Conservation (phyloP, 2,113 vertebrate species). For the Tachuris rubrigastra region DNA sequence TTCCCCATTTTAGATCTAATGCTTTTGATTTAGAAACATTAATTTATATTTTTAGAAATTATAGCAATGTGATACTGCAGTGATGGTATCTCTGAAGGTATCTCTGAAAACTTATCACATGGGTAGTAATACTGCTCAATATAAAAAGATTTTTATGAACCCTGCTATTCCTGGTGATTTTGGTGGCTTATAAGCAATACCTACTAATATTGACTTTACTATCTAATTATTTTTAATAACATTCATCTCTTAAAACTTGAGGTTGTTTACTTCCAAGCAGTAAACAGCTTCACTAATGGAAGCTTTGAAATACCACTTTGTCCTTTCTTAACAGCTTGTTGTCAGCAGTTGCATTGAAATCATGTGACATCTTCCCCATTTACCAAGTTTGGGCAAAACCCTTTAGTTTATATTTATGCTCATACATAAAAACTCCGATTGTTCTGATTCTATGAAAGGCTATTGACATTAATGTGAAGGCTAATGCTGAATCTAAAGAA, state of each 20-base stretch:
- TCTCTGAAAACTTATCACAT: neutral
- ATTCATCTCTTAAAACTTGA: neutral
- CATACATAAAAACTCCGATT: neutral
- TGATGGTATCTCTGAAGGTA: neutral
- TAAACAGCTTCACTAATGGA: neutral
- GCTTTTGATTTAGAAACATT: neutral
- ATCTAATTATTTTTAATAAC: neutral
- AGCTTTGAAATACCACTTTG: neutral
- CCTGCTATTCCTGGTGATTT: neutral
- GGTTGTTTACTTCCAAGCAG: neutral
- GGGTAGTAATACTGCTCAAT: neutral
- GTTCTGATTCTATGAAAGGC: neutral
- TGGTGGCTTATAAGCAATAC: neutral
- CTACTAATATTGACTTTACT: neutral
- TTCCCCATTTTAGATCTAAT: neutral
- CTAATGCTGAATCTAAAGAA: neutral
- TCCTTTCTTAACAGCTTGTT: neutral
- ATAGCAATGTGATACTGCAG: neutral
- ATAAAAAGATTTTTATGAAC: neutral
- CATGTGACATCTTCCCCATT: neutral
- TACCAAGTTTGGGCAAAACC: neutral
- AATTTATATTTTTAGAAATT: neutral
- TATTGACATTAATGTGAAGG: neutral
- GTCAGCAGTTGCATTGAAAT: neutral
- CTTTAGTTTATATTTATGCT: neutral